Percentiles rank a stretch among this genome's conserved stretches.
Conservation (phyloP, 2,888 invertebrate genomes). For the Pycnomerus fuliginosus region DNA sequence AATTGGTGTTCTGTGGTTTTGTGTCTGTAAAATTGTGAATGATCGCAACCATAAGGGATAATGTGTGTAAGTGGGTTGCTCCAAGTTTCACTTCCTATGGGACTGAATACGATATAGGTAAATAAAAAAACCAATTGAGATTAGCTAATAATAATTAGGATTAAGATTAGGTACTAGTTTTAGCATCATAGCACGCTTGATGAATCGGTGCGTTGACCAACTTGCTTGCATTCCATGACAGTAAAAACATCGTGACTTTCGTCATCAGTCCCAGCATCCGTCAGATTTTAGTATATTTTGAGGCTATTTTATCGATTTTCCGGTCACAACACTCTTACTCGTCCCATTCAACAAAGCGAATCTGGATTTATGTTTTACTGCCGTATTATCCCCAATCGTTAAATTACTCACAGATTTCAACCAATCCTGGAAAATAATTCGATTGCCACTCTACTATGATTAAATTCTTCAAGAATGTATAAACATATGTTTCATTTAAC, state of each 20-base stretch:
- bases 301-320: conserved; percentile 11
- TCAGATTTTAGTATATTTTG: conserved; percentile 4
- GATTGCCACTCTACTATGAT: conserved; percentile 9
- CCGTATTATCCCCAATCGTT: conserved; percentile 3
- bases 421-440: conserved; percentile 5
- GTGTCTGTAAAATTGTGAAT: conserved; percentile 1
- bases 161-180: background rate
- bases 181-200: background rate
- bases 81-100: conserved; percentile 15
- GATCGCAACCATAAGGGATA: conserved; percentile 11
- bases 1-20: conserved; percentile 2
- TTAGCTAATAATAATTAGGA: background rate
- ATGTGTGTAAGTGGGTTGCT: conserved; percentile 19
- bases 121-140: conserved; percentile 1
- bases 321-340: conserved; percentile 11
- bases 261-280: conserved; percentile 4
- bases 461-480: conserved; percentile 23
- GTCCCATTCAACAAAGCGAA: conserved; percentile 10
- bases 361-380: conserved; percentile 5
- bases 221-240: conserved; percentile 16
- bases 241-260: conserved; percentile 3
- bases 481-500: conserved; percentile 26
- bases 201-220: conserved; percentile 10
- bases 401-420: background rate
- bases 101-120: conserved; percentile 18